Percentiles rank a stretch among this genome's conserved stretches.
These are phyloP conservation scores for Antrozous pallidus DNA, from an alignment of 2,797 vertebrate species.

Conservation along the genomic window DNA sequence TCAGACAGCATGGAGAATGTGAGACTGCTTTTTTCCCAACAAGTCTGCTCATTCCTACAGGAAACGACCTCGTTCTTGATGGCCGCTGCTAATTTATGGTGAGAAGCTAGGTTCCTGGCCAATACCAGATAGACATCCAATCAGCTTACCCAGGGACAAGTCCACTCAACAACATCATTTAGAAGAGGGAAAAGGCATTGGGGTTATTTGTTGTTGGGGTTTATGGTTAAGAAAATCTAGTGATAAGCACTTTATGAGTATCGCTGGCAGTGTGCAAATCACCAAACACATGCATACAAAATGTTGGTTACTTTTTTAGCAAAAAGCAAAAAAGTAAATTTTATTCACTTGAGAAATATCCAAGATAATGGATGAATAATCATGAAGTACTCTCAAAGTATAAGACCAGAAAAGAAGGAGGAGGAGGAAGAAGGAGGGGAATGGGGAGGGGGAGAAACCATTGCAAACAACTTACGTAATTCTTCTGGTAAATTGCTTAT, in stretches of 20 bases:
- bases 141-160: conserved; percentile 32
- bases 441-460: conserved; percentile 22
- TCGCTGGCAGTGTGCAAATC: conserved; percentile 46
- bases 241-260: conserved; percentile 67
- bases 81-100: conserved; percentile 61
- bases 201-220: conserved; percentile 10
- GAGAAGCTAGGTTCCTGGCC: conserved; percentile 30
- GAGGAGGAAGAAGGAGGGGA: conserved; percentile 36
- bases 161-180: not conserved
- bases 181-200: not conserved
- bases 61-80: conserved; percentile 61
- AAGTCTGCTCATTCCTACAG: conserved; percentile 57
- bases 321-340: conserved; percentile 33
- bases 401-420: conserved; percentile 42
- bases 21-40: conserved; percentile 41
- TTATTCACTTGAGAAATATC: conserved; percentile 53
- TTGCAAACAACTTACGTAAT: conserved; percentile 87
- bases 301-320: conserved; percentile 43
- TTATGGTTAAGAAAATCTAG: conserved; percentile 63
- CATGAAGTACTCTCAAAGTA: not conserved
- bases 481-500: conserved; percentile 92
- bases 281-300: conserved; percentile 44
- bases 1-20: conserved; percentile 34
- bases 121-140: conserved; percentile 20
- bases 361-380: conserved; percentile 45